Percentiles rank a stretch among this genome's conserved stretches.
Conservation (phyloP, 2,797 vertebrate genomes). For the Rhynchotus rufescens region DNA sequence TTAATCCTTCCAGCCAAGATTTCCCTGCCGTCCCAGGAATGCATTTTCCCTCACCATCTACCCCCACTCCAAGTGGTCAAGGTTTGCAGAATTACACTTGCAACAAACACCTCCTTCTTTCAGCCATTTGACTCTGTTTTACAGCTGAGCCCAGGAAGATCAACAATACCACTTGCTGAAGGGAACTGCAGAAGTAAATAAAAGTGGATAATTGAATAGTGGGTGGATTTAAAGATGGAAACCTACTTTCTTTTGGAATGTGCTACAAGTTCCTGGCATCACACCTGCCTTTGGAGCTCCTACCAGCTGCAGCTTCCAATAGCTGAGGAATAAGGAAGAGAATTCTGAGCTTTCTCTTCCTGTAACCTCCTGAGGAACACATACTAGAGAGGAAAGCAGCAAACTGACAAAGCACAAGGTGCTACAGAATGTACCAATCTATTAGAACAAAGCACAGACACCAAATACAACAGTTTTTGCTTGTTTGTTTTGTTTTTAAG, state of each 20-base stretch:
- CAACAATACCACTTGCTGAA: background rate
- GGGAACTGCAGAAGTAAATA: background rate
- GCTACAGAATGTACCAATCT: background rate
- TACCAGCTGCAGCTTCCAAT: background rate
- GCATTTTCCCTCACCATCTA: background rate
- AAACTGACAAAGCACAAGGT: background rate
- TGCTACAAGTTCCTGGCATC: background rate
- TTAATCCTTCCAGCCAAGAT: background rate
- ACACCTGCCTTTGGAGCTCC: background rate
- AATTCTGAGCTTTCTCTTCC: background rate
- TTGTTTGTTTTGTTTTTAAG: no score
- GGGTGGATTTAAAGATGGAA: background rate
- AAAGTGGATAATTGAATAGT: background rate
- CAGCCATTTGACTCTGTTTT: background rate
- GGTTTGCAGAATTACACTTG: background rate
- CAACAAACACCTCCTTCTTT: background rate
- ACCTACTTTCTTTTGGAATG: background rate
- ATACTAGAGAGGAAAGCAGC: background rate
- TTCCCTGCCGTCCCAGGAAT: background rate
- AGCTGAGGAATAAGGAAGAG: conserved; percentile 6
- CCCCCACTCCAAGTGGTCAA: background rate
- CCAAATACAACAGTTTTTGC: background rate
- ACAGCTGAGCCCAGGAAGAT: background rate
- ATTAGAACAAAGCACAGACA: background rate
- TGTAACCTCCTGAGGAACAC: background rate